A percentile compares a stretch with the other conserved stretches of the same genome.
These are phyloP conservation scores for Agonopterix subpropinquella DNA, from an alignment of 2,888 invertebrate species.

Conservation along the genomic window DNA sequence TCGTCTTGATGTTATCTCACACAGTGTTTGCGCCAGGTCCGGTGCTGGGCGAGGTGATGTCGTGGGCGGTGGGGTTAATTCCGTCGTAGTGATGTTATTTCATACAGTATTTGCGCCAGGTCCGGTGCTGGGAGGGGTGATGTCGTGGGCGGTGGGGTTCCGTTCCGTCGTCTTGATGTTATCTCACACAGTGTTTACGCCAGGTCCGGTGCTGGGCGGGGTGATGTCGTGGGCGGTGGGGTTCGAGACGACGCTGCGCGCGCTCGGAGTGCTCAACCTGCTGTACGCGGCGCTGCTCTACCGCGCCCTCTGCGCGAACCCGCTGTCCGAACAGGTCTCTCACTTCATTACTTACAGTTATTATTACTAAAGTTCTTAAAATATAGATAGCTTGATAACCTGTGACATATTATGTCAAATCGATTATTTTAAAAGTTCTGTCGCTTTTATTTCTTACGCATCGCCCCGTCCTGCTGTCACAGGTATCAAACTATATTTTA, in stretches of 20 bases:
- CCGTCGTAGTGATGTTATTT: conserved; percentile 4
- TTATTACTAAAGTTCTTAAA: no score
- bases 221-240: conserved; percentile 41
- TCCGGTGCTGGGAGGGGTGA: conserved; percentile 48
- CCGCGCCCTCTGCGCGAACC: conserved; percentile 27
- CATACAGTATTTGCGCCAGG: conserved; percentile 19
- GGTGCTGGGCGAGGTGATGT: conserved; percentile 35
- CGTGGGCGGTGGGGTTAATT: conserved; percentile 49
- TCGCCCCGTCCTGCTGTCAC: no score
- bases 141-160: conserved; percentile 47
- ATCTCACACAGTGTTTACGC: background rate
- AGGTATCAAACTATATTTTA: no score
- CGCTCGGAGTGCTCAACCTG: conserved; percentile 52
- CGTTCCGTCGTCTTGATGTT: conserved; percentile 13
- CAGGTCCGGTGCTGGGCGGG: conserved; percentile 54
- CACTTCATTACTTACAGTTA: no score
- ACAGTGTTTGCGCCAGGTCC: no score
- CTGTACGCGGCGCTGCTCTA: conserved; percentile 48
- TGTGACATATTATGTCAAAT: no score
- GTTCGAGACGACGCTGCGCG: conserved; percentile 45
- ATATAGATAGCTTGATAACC: no score
- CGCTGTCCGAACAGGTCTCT: conserved; percentile 4
- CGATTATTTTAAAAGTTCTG: no score
- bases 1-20: no score
- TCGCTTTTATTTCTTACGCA: no score